Conservation (phyloP, 2,797 vertebrate genomes). For the Lepilemur ruficaudatus region DNA sequence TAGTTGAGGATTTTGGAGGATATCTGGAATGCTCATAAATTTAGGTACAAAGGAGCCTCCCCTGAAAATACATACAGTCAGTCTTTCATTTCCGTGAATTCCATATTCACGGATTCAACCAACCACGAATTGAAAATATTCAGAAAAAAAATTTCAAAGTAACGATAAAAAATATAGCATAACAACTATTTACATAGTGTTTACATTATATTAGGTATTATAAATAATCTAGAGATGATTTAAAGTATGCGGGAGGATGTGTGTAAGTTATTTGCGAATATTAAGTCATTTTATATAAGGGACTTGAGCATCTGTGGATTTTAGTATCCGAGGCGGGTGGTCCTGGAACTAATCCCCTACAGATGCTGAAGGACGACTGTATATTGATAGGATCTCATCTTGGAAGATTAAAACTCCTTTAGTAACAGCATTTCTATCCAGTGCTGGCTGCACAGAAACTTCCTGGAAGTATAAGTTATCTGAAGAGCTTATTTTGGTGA, state of each 20-base stretch:
- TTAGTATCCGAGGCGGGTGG: neutral
- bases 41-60: neutral
- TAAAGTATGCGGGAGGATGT: too few relatives aligned
- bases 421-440: neutral
- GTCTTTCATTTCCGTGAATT: neutral
- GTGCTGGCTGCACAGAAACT: neutral
- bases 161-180: neutral
- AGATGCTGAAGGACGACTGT: neutral
- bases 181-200: neutral
- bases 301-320: neutral
- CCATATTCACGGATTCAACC: neutral
- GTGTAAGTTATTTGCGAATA: neutral
- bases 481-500: conserved; percentile 61
- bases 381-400: neutral
- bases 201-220: neutral
- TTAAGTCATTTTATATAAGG: neutral
- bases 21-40: neutral
- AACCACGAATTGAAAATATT: neutral
- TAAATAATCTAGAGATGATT: neutral
- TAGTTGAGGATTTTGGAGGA: neutral
- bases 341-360: neutral
- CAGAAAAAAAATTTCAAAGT: neutral
- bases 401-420: conserved; percentile 44
- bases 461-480: conserved; percentile 50
- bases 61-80: neutral